phyloP scores from a whole-genome alignment of 2,797 vertebrate genomes.

The Vespertilio murinus region DNA sequence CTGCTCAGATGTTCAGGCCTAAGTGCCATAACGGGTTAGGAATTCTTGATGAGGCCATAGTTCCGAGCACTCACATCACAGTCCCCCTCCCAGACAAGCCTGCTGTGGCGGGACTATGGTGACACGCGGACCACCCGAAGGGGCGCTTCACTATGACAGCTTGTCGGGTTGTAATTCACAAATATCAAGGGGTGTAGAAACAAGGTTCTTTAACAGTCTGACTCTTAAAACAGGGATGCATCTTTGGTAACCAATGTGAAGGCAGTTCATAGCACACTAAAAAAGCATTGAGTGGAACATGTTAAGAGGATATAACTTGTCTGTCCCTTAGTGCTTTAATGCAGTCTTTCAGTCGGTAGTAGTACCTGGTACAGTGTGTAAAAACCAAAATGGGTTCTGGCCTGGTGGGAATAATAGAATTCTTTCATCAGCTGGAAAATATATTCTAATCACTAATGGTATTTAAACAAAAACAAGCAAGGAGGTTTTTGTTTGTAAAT shows the following conservation, averaged over 20 bases:
- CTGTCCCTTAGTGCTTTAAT: constrained; percentile 24
- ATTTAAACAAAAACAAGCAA: not conserved
- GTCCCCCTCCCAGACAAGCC: not conserved
- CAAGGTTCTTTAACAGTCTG: constrained; percentile 20
- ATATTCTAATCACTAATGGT: constrained; percentile 44
- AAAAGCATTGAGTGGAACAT: not conserved
- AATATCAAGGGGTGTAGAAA: constrained; percentile 60
- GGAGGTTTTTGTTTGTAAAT: constrained; percentile 50
- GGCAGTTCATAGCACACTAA: not conserved
- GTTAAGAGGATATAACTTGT: constrained; percentile 40
- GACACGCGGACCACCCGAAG: not conserved
- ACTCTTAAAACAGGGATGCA: constrained; percentile 31
- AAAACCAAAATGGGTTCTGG: not conserved
- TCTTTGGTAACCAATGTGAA: constrained; percentile 31
- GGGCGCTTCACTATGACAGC: constrained; percentile 41
- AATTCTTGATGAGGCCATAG: not conserved
- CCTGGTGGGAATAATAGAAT: constrained; percentile 41
- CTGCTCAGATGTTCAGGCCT: not conserved
- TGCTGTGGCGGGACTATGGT: not conserved
- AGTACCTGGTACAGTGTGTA: not conserved
- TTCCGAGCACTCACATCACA: not conserved
- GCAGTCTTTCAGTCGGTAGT: constrained; percentile 52
- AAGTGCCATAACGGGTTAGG: not conserved
- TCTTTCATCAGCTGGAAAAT: constrained; percentile 66
- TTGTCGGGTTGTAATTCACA: constrained; percentile 31